Conservation (phyloP, 2,113 vertebrate species). For the Halichoerus grypus region DNA sequence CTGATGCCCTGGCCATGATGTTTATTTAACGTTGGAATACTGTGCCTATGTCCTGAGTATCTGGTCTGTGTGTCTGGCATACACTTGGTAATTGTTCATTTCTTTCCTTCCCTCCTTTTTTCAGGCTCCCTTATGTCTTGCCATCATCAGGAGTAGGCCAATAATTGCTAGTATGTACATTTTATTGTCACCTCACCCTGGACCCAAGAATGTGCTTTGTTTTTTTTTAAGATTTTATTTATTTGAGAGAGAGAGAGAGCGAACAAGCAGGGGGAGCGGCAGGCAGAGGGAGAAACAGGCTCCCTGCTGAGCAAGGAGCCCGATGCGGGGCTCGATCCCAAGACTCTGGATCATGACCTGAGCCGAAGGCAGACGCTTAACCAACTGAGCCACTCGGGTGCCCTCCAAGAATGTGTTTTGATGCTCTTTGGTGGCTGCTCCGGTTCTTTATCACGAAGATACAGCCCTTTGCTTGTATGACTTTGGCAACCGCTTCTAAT, state of each 20-base stretch:
- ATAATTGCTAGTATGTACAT: neutral
- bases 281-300: too few species aligned
- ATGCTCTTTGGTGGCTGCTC: neutral
- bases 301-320: too few species aligned
- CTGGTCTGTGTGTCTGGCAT: neutral
- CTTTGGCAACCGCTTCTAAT: neutral
- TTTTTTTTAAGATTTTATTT: too few species aligned
- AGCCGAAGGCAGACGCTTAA: too few species aligned
- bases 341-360: too few species aligned
- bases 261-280: too few species aligned
- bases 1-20: neutral
- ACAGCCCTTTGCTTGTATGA: neutral
- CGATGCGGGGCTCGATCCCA: too few species aligned
- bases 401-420: neutral
- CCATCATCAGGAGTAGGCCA: neutral
- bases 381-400: too few species aligned
- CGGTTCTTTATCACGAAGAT: neutral
- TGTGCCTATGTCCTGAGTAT: neutral
- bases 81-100: neutral
- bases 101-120: neutral
- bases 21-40: neutral
- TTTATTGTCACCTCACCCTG: neutral
- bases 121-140: neutral
- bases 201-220: neutral
- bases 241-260: too few species aligned